Evolutionary conservation across 2,797 vertebrate species (phyloP), one percentile per base, ranked within the genome.

Genomic region (Melopsittacus undulatus): DNA sequence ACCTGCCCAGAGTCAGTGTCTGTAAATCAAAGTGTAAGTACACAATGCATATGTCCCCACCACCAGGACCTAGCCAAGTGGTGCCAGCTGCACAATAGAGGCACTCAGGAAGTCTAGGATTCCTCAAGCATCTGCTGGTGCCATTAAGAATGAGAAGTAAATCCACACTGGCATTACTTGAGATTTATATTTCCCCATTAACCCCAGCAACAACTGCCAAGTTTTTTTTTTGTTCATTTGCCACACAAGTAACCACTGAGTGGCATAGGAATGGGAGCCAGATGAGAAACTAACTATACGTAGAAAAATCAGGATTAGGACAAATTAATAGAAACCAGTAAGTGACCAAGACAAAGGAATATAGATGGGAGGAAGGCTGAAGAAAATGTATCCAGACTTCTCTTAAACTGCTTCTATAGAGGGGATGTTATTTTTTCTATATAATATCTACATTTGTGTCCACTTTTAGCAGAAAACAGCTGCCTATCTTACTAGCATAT

Each of bases 181-280:
- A 97, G 97, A 98, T 98, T 98, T 98, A 98, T 97, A 97, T 97
- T 97, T 97, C 96, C 97, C 96, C 93, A 97, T 97, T 98, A 97
- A 97, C 95, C 95, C 94, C 95, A 89, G 97, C 62, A 97, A 94
- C 91, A 93, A 97, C 96, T 97, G 97, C 97, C 97, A 98, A 97
- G 75, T 81, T 95, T 4, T 95, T 95, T 92, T 92, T 97, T 92
- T 94, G 78, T 64, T 97, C 9, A 1, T 96, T 97, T 97, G 96
- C 97, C 95, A 96, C 97, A 97, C 93, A 98, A 98, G 96, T 95
- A 97, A 97, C 95, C 90, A 96, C 92, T 87, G 95, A 97, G 94
- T 94, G 95, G 91, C 90, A 36, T 40, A 91, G 95, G 92, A 95
- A 95, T 92, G 82, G 87, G 87, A 40, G 78, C 90, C 97, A 97